Evolutionary conservation across 2,797 vertebrate genomes (phyloP).

Genomic region (Arctocebus calabarensis): DNA sequence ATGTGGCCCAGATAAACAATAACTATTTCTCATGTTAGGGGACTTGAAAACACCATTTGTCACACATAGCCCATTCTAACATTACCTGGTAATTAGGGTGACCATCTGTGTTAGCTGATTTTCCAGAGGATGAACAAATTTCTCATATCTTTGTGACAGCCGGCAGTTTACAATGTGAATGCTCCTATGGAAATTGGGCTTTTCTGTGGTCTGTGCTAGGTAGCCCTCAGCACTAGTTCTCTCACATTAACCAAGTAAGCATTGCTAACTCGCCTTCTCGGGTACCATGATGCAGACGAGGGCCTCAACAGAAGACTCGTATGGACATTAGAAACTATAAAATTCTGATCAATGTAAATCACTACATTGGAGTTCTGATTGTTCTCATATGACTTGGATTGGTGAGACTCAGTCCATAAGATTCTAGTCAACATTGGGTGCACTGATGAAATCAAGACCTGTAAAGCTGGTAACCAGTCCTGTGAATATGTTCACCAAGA

Average conservation of each 20-base stretch:
- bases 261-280: background rate
- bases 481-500: background rate
- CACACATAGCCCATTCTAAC: background rate
- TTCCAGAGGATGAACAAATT: background rate
- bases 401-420: background rate
- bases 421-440: background rate
- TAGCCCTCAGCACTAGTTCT: background rate
- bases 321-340: background rate
- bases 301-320: background rate
- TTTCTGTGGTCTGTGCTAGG: background rate
- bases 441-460: background rate
- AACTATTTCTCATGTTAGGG: background rate
- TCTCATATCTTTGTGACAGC: background rate
- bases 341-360: background rate
- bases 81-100: background rate
- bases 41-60: background rate
- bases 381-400: background rate
- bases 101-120: background rate
- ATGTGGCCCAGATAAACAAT: background rate
- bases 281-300: background rate
- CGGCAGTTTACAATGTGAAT: background rate
- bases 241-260: background rate
- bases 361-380: background rate
- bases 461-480: background rate
- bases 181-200: background rate